Evolutionary conservation across 2,797 vertebrate genomes (phyloP).

Genomic region (Crenuchus spilurus): DNA sequence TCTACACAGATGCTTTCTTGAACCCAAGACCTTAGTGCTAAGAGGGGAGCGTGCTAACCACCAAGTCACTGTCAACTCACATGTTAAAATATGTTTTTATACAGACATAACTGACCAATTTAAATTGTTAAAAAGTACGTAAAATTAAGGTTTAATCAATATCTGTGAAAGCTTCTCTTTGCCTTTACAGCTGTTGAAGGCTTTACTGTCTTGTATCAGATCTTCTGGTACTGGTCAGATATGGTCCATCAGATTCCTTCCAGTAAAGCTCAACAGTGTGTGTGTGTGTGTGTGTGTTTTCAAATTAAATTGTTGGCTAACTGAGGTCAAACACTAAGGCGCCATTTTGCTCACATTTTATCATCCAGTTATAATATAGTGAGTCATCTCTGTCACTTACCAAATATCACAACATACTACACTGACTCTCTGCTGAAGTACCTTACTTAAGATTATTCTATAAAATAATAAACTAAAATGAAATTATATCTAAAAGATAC

Average conservation of each 20-base stretch:
- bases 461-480: too few species aligned
- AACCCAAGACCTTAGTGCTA: too few species aligned
- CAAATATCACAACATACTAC: slow-evolving; percentile 46
- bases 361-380: slow-evolving; percentile 37
- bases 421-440: not conserved
- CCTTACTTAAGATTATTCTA: not conserved
- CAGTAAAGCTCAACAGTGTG: slow-evolving; percentile 41
- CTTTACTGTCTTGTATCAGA: too few species aligned
- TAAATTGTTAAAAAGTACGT: too few species aligned
- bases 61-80: too few species aligned
- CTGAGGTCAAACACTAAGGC: slow-evolving; percentile 43
- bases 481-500: too few species aligned
- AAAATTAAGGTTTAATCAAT: too few species aligned
- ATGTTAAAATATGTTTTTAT: too few species aligned
- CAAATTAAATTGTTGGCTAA: slow-evolving; percentile 50
- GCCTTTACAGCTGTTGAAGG: too few species aligned
- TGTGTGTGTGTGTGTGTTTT: slow-evolving; percentile 51
- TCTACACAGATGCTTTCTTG: too few species aligned
- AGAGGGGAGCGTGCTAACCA: too few species aligned
- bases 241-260: slow-evolving; percentile 50
- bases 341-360: slow-evolving; percentile 26
- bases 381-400: slow-evolving; percentile 25
- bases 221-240: slow-evolving; percentile 43
- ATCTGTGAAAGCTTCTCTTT: not conserved
- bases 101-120: too few species aligned